Conservation (phyloP, 2,113 vertebrate genomes). For the Sula dactylatra region DNA sequence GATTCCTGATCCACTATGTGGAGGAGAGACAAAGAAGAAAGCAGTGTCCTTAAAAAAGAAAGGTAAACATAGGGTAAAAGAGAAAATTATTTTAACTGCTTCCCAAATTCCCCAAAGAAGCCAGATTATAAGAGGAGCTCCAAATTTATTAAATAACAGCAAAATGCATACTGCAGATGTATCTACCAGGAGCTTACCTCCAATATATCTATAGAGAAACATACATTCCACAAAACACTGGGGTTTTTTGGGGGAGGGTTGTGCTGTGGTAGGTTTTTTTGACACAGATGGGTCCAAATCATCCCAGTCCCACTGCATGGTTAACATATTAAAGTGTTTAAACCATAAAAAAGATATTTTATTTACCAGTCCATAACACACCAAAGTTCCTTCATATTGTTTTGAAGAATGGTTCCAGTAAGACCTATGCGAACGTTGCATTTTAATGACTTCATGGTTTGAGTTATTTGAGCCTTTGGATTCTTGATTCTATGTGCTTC, state of each 20-base stretch:
- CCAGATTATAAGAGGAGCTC: not conserved
- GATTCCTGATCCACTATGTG: not conserved
- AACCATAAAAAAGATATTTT: not conserved
- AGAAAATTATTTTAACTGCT: not conserved
- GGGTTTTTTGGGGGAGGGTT: rapidly evolving
- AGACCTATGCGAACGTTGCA: conserved; percentile 90
- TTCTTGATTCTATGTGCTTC: conserved; percentile 97
- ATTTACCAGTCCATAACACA: conserved; percentile 96
- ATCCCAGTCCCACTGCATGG: not conserved
- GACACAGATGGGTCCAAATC: not conserved
- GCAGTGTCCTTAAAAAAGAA: not conserved
- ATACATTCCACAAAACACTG: not conserved
- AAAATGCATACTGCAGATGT: not conserved
- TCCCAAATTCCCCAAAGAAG: not conserved
- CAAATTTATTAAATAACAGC: not conserved
- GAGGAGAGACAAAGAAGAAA: not conserved
- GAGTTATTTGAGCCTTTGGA: conserved; percentile 89
- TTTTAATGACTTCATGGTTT: conserved; percentile 87
- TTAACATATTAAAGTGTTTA: not conserved
- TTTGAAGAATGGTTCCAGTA: conserved; percentile 95
- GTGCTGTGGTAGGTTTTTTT: not conserved
- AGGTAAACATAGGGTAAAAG: not conserved
- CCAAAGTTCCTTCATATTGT: conserved; percentile 96
- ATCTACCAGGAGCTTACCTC: not conserved
- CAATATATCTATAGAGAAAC: not conserved